Conservation (phyloP, 2,888 invertebrate genomes). For the Hydriomena furcata region DNA sequence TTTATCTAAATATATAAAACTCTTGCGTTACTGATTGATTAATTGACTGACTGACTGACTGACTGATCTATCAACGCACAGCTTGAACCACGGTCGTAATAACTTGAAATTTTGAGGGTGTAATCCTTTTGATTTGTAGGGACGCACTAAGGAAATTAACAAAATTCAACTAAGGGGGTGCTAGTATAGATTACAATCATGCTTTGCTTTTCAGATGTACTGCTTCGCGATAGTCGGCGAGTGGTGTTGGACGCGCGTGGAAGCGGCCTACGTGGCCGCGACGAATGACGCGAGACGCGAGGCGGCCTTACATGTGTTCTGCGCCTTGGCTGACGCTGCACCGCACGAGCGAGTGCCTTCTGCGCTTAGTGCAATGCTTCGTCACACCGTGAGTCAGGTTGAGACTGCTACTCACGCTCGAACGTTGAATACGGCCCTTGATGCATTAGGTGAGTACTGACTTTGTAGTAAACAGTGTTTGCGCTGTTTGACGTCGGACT, state of each 20-base stretch:
- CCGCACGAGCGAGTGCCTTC: conserved; percentile 69
- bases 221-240: conserved; percentile 92
- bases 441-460: conserved; percentile 85
- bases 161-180: no score
- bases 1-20: no score
- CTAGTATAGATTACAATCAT: no score
- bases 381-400: conserved; percentile 68
- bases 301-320: conserved; percentile 80
- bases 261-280: conserved; percentile 84
- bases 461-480: no score
- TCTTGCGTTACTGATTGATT: no score
- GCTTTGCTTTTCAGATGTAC: conserved; percentile 85
- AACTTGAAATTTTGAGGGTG: no score
- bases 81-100: no score
- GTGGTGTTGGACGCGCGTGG: conserved; percentile 88
- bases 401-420: conserved; percentile 69
- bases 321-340: conserved; percentile 78
- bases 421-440: conserved; percentile 85
- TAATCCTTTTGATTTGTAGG: no score
- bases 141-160: no score
- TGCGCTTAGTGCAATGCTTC: conserved; percentile 63
- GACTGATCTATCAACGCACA: no score
- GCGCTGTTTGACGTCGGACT: no score
- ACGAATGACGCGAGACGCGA: conserved; percentile 81
- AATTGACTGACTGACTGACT: no score